Evolutionary conservation across 2,888 invertebrate genomes (phyloP), one percentile per base, ranked within the genome.

Genomic region (Amphipoea oculea): DNA sequence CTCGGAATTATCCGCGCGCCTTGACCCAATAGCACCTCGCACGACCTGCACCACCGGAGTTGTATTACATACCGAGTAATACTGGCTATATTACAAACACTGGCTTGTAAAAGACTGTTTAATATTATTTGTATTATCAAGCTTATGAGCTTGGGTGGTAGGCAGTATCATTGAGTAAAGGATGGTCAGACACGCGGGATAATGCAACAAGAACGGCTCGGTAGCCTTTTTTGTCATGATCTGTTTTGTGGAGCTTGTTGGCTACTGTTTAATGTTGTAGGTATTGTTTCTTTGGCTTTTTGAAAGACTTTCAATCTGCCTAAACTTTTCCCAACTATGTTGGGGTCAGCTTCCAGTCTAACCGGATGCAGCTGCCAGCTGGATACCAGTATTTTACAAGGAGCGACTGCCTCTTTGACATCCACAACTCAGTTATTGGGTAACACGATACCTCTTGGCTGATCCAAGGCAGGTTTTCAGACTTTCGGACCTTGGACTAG

Each of bases 1-100:
- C 72, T 76, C 20, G 29, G 88, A 74, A 76, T 79, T 78, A 80
- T 81, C 68, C 71, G 70, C 62, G 62, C 40, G 71, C 89, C 88
- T 87, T 88, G 88, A 86, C 88, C 89, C 5, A 79, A 71, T 82
- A 76, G 72, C 73, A 72, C 77, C 81, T 81, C 68, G 80, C 87
- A 86, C 87, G 88, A 85, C 76, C 79, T 71, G 82, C 63, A 78
- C 71, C 78, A 76, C 73, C 78, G 60, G 78, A 42, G 85, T 82
- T 45, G 82, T 72, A 63, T 87, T 87, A 87, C 85, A 79, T 83
- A 80, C 79, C 86, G 5, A 74, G 48, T 66, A 65, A 40, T 83
- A 80, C 71, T 71, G 48, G 48, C 63, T 45, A 9, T 66, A 75
- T 67, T 73, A 79, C 83, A 73, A 79, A 86, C 60, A 36, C 57